A percentile compares a stretch with the other conserved stretches of the same genome.
These are phyloP conservation scores for Limnephilus auricula DNA, from an alignment of 2,888 invertebrate genomes.

Conservation along the genomic window DNA sequence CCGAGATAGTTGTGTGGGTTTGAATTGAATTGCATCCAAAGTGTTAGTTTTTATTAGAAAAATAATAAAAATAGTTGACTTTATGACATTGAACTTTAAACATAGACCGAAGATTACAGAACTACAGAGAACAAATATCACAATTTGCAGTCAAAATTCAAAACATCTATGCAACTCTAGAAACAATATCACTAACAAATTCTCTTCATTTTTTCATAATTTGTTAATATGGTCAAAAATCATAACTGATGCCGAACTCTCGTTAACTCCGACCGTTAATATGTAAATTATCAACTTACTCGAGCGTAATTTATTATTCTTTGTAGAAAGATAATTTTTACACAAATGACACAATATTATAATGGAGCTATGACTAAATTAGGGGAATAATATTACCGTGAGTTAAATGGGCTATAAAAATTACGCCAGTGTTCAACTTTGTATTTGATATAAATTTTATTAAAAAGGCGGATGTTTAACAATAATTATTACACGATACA, in stretches of 20 bases:
- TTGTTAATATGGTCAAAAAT: conserved; percentile 19
- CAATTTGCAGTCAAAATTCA: too few species aligned
- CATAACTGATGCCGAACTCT: conserved; percentile 3
- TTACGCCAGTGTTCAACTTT: conserved; percentile 18
- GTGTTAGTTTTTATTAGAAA: conserved; percentile 19
- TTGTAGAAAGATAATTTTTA: conserved; percentile 37
- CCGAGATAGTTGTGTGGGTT: conserved; percentile 2
- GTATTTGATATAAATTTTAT: conserved; percentile 7
- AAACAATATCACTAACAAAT: not conserved
- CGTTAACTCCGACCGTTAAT: conserved; percentile 55
- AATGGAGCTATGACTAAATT: conserved; percentile 26
- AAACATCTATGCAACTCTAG: not conserved
- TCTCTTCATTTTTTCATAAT: not conserved
- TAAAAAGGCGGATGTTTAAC: conserved; percentile 22
- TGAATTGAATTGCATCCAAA: conserved; percentile 14
- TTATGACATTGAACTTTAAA: not conserved
- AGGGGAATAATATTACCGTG: conserved; percentile 37
- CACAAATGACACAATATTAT: conserved; percentile 44
- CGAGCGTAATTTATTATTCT: conserved; percentile 3
- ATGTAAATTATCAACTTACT: conserved; percentile 49
- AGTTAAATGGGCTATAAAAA: conserved; percentile 40
- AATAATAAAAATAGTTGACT: not conserved
- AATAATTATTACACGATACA: not conserved
- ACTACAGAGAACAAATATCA: not conserved
- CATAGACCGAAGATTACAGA: not conserved